phyloP scores from a whole-genome alignment of 2,888 invertebrate genomes.

The Nemotelus nigrinus region DNA sequence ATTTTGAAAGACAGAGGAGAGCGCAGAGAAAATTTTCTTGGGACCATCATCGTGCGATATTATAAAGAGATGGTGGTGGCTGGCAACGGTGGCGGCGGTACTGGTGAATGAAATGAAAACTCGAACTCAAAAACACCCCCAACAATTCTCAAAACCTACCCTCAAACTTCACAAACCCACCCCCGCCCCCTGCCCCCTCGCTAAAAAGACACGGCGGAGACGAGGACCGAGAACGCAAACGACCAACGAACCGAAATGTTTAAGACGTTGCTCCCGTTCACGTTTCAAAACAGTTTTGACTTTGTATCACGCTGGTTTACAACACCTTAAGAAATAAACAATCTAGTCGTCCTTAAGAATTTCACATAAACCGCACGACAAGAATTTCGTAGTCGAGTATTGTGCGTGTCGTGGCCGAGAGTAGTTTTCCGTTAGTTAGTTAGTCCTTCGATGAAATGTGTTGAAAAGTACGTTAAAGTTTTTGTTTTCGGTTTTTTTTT shows the following conservation, averaged over 20 bases:
- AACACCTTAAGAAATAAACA: conserved; percentile 26
- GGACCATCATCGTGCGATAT: not conserved
- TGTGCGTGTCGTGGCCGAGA: conserved; percentile 3
- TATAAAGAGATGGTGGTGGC: conserved; percentile 15
- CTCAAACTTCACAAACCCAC: not conserved
- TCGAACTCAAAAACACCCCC: conserved; percentile 5
- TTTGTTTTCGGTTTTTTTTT: not conserved
- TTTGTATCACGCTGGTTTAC: conserved; percentile 43
- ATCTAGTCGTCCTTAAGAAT: not conserved
- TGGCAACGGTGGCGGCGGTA: not conserved
- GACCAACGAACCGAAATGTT: conserved; percentile 32
- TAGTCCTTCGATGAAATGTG: not conserved
- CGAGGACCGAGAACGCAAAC: not conserved
- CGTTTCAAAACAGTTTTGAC: conserved; percentile 45
- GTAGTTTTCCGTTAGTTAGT: too few relatives aligned
- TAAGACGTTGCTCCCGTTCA: conserved; percentile 39
- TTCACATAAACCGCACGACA: conserved; percentile 2
- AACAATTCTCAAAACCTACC: not conserved
- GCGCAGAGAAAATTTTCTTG: conserved; percentile 43
- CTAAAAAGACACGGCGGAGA: conserved; percentile 4
- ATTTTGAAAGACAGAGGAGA: conserved; percentile 27
- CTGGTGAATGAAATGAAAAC: not conserved
- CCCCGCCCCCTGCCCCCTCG: conserved; percentile 8
- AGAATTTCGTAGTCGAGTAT: not conserved
- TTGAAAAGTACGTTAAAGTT: not conserved